Evolutionary conservation across 2,113 vertebrate genomes (phyloP), one percentile per base, ranked within the genome.

Genomic region (Meleagris gallopavo): DNA sequence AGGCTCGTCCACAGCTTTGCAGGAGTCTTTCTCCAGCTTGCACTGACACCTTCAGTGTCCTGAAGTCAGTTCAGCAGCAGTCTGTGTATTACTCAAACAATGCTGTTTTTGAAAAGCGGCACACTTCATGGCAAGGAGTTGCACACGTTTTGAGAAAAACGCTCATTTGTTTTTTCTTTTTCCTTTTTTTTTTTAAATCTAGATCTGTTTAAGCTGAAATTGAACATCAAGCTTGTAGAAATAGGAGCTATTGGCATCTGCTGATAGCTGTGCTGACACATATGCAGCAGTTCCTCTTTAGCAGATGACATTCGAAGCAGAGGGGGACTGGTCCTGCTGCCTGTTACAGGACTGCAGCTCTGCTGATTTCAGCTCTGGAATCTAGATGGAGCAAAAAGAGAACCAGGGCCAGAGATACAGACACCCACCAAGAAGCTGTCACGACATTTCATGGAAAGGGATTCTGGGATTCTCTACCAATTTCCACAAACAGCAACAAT

Each of bases 201-300:
- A 54, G 34, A 45, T 32, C 83, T 66, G 29, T 34, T 94, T 83
- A 80, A 86, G 82, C 87, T 67, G 67, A 80, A 80, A 74, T 40
- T 40, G 38, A 94, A 81, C 65, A 32, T 3, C n/a, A 18, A 25
- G 43, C 69, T 91, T 90, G 78, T 64, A 88, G 82, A 71, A 96
- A 89, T 69, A 91, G 69, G 55, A 94, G n/a, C 54, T 62, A 96
- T n/a, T 54, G 82, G 83, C 79, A 83, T 80, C 82, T 96, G 79
- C 67, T 58, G 75, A 94, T 65, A 95, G 85, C 67, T 85, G 81
- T 46, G 71, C 87, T 55, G 64, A 64, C 48, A 80, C 67, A 73
- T 70, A 52, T 65, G 79, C 45, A 48, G 85, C 38, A 58, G 73
- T 61, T 90, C 45, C 36, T 86, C 58, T 89, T 82, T 67, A 50